Conservation (phyloP, 2,113 vertebrate species). For the Colaptes auratus region DNA sequence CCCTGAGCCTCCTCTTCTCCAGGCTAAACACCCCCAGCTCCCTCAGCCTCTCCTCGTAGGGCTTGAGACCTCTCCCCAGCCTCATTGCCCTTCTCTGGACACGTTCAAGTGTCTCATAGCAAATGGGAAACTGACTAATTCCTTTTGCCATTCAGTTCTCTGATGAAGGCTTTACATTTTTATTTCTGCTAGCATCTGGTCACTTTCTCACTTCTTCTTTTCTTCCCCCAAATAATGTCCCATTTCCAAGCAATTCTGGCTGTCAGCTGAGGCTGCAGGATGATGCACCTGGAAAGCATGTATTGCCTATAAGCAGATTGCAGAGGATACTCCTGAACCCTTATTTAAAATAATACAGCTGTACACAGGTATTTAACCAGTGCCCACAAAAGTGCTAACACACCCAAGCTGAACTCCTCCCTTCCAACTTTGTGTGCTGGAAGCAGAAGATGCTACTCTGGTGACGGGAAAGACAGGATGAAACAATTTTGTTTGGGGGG, state of each 20-base stretch:
- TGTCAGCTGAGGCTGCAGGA: background rate
- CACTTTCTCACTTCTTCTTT: background rate
- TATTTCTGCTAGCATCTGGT: constrained; percentile 7
- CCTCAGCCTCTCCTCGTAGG: too few species aligned
- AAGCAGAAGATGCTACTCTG: background rate
- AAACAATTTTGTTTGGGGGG: background rate
- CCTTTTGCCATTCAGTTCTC: background rate
- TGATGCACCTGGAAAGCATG: constrained; percentile 16
- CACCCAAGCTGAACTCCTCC: background rate
- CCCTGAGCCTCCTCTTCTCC: too few species aligned
- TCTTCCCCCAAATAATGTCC: background rate
- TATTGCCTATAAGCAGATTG: background rate
- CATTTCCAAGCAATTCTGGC: background rate
- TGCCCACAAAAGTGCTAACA: background rate
- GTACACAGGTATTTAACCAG: background rate
- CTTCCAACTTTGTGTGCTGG: background rate
- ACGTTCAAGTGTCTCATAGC: background rate
- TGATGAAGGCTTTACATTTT: background rate
- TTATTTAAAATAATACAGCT: background rate
- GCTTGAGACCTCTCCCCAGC: too few species aligned
- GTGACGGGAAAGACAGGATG: background rate
- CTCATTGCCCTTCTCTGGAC: too few species aligned
- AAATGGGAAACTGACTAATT: background rate
- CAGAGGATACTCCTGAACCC: background rate
- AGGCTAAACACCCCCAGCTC: too few species aligned